Evolutionary conservation across 2,797 vertebrate species (phyloP), one percentile per base, ranked within the genome.

Genomic region (Eidolon dupreanum): DNA sequence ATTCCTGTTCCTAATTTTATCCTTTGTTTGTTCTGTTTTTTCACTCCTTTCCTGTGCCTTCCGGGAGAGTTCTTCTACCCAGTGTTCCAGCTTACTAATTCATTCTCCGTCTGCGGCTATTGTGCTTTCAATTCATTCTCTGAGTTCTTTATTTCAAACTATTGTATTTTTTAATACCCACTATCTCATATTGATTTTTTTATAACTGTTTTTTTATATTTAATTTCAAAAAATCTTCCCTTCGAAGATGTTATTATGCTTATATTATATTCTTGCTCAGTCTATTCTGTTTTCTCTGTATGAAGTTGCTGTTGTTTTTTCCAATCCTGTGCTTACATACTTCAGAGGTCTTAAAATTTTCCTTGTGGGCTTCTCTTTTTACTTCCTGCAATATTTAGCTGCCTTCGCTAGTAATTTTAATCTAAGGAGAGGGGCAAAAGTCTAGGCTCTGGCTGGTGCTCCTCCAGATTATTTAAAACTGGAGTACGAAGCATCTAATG

Each of bases 131-230:
- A 13, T 43, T 19, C 17, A 17, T 28, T 26, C 22, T 66, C 11
- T 83, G 41, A 53, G 13, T 78, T 73, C 38, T 73, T 93, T 55
- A 81, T 75, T 93, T 93, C 84, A 85, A 68, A 57, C 59, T 26
- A 20, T 41, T 84, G 11, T 66, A 55, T 85, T 88, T 88, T 95
- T 61, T 84, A 93, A 81, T 81, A 85, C 36, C 13, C 1, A 9
- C 15, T 41, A 20, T 77, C n/a, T 85, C 17, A n/a, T 82, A 82
- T 57, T 89, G 46, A 88, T 88, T 88, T 43, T 88, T 93, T 77
- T 31, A 49, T 94, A 86, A 41, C 28, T 63, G 6, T 10, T 41
- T 92, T 65, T 59, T 16, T 16, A 63, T 84, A 59, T 49, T 87
- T 70, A 77, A n/a, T 90, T 90, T 96, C 36, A 68, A 49, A 87